These are phyloP conservation scores for Ectropis crepuscularia DNA, from an alignment of 2,888 invertebrate species.

Conservation along the genomic window DNA sequence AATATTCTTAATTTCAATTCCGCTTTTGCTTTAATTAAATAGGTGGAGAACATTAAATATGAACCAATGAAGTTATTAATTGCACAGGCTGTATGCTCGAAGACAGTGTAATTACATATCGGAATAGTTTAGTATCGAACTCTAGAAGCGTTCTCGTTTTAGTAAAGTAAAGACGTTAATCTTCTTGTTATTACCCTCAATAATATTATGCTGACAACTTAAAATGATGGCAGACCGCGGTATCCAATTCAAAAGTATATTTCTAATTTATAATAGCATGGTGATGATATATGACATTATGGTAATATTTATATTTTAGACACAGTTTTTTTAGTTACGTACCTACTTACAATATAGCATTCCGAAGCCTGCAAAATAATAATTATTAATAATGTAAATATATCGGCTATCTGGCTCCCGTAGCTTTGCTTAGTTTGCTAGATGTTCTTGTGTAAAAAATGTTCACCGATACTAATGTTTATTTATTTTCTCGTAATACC, in stretches of 20 bases:
- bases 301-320: too few species aligned
- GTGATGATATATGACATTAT: background rate
- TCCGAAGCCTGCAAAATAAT: too few species aligned
- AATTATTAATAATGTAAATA: too few species aligned
- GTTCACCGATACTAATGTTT: too few species aligned
- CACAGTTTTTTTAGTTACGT: too few species aligned
- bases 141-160: slow-evolving; percentile 17
- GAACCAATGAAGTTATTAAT: slow-evolving; percentile 13
- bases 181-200: slow-evolving; percentile 7
- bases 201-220: slow-evolving; percentile 20
- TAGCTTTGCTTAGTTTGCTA: too few species aligned
- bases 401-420: too few species aligned
- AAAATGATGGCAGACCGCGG: background rate
- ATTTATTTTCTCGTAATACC: too few species aligned
- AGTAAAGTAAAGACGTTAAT: slow-evolving; percentile 18
- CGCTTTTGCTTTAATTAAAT: background rate
- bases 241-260: slow-evolving; percentile 7
- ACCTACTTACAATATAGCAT: too few species aligned
- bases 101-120: slow-evolving; percentile 26
- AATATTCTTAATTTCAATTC: background rate
- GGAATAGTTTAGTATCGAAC: slow-evolving; percentile 14
- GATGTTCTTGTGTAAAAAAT: too few species aligned
- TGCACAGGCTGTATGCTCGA: slow-evolving; percentile 1
- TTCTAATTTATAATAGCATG: background rate
- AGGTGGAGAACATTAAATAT: slow-evolving; percentile 7